Evolutionary conservation across 2,797 vertebrate genomes (phyloP).

Genomic region (Phoxinus dragarum): DNA sequence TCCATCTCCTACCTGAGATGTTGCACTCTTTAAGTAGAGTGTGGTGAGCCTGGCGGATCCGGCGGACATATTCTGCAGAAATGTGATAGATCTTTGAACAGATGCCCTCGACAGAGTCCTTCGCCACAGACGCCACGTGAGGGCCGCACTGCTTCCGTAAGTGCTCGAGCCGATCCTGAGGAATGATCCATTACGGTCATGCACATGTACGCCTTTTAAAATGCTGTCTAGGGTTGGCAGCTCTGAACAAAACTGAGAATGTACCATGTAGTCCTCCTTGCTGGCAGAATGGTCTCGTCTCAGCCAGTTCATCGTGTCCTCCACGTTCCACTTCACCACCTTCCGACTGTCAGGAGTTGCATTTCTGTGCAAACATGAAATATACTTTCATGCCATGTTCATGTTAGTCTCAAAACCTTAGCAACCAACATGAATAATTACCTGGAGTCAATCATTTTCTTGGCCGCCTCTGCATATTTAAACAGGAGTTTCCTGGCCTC

Average conservation of each 20-base stretch:
- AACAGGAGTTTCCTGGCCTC: constrained; percentile 95
- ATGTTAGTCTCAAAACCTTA: background rate
- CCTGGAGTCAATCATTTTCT: constrained; percentile 98
- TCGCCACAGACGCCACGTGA: constrained; percentile 91
- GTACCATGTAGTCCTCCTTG: constrained; percentile 95
- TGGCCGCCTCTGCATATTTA: constrained; percentile 95
- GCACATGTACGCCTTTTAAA: too few relatives aligned
- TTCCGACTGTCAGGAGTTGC: constrained; percentile 96
- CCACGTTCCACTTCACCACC: constrained; percentile 98
- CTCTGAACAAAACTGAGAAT: background rate
- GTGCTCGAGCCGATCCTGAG: constrained; percentile 95
- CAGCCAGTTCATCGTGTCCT: constrained; percentile 98
- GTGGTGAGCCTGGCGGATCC: constrained; percentile 90
- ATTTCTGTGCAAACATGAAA: constrained; percentile 78
- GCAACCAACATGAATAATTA: constrained; percentile 59
- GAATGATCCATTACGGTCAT: constrained; percentile 1
- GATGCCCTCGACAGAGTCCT: constrained; percentile 97
- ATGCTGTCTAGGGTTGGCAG: background rate
- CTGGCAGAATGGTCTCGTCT: constrained; percentile 94
- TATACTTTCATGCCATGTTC: background rate
- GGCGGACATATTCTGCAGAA: constrained; percentile 92
- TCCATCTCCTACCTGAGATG: constrained; percentile 79
- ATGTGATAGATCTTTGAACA: constrained; percentile 98
- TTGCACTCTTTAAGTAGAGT: constrained; percentile 90
- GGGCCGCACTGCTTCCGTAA: constrained; percentile 94